A percentile compares a stretch with the other conserved stretches of the same genome.
Evolutionary conservation across 2,113 vertebrate genomes (phyloP).

Genomic region (Callipepla californica): DNA sequence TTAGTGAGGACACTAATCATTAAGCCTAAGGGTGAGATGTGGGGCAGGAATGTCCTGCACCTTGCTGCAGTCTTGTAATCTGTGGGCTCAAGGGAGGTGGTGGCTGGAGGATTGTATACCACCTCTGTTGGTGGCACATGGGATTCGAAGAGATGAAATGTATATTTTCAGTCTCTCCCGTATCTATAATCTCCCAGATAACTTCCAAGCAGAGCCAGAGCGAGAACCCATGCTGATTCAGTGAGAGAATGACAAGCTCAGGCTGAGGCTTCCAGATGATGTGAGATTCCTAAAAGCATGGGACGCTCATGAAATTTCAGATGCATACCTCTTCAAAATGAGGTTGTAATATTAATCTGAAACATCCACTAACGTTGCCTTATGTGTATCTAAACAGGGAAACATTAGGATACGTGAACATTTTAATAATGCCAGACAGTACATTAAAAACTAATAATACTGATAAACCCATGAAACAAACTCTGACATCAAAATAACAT

Average conservation of each 20-base stretch:
- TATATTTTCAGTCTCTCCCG: neutral
- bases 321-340: neutral
- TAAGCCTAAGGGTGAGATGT: neutral
- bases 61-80: neutral
- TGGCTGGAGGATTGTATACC: neutral
- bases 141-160: accelerated
- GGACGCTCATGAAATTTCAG: neutral
- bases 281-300: neutral
- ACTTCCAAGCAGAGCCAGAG: neutral
- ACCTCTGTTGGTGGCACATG: neutral
- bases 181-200: neutral
- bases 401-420: neutral
- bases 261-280: neutral
- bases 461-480: neutral
- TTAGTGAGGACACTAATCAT: accelerated
- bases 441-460: neutral
- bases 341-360: neutral
- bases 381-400: neutral
- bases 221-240: neutral
- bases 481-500: neutral
- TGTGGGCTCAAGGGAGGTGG: neutral
- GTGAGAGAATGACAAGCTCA: neutral
- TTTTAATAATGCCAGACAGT: neutral
- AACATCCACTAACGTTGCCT: neutral
- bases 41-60: accelerated